Base-by-base conservation (phyloP, 2,113 vertebrate genomes). In the Oenanthe oenanthe region DNA sequence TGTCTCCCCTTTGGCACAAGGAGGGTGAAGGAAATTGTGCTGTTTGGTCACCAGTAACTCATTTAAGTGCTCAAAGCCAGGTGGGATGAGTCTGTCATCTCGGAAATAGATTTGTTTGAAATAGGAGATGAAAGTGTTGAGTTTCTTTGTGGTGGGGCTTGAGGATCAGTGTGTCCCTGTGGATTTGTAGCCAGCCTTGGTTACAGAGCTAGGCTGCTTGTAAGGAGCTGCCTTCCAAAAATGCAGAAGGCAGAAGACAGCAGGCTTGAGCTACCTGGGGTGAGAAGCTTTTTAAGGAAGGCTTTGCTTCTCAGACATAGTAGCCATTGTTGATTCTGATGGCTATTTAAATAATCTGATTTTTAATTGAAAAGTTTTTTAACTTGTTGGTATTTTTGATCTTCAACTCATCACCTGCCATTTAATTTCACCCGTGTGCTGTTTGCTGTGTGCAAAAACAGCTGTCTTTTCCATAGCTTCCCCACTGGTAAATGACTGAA, bases 21-120 rank as follows among this genome's bases (percentile, higher is more conserved):
- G 26, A 40, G 0, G 1, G 29, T 26, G 51, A 61, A 73, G 42
- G n/a, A 76, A 34, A 28, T 2, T 4, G 12, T 83, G 42, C 10
- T 51, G 79, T 90, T 83, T 74, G 31, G 14, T 79, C 0, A 0
- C 31, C 19, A 31, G 0, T 42, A 22, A 18, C 2, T 2, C 7
- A 5, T 65, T 68, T 10, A 47, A 48, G 6, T 79, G 38, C 29
- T 75, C 26, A 29, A 26, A 92, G 34, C 62, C 61, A 40, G 58
- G 34, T 18, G n/a, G 72, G 53, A 73, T 1, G 1, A 58, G 60
- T 60, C n/a, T 0, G 2, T 36, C 18, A 15, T 58, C 26, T 88
- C 71, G 32, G 14, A 80, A 92, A 85, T 62, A 40, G 2, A 0
- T 76, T 75, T 75, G 31, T 63, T 76, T 88, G 82, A 92, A 96